These are phyloP conservation scores for Polietes domitor DNA, from an alignment of 2,888 invertebrate genomes.

Conservation along the genomic window DNA sequence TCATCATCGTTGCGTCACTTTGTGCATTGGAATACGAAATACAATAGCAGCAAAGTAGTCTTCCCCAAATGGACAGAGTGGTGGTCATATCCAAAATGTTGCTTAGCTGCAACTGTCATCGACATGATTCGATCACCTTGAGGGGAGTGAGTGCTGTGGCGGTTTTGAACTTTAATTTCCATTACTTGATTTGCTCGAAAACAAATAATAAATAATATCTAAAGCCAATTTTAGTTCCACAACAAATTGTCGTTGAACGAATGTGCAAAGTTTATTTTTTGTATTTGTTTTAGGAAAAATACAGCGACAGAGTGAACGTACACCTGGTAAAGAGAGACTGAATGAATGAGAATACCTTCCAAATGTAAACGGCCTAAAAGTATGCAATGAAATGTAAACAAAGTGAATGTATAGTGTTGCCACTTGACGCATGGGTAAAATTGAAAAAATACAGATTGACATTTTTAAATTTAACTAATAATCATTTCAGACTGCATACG, in stretches of 20 bases:
- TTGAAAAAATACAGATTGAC: too few relatives aligned
- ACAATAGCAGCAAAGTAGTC: not conserved
- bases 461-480: too few relatives aligned
- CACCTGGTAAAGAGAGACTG: not conserved
- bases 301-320: not conserved
- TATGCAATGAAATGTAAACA: too few relatives aligned
- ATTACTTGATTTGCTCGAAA: conserved; percentile 30
- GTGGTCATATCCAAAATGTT: conserved; percentile 2
- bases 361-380: too few relatives aligned
- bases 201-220: not conserved
- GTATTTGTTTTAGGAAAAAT: not conserved
- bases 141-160: conserved; percentile 31
- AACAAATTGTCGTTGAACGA: not conserved
- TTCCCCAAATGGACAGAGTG: not conserved
- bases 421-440: too few relatives aligned
- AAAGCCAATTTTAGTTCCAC: conserved; percentile 35
- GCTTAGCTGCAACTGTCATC: conserved; percentile 43
- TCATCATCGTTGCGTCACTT: not conserved
- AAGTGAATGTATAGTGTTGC: too few relatives aligned
- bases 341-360: too few relatives aligned
- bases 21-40: not conserved
- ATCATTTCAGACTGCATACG: too few relatives aligned
- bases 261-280: not conserved
- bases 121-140: conserved; percentile 36
- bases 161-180: conserved; percentile 53